A percentile compares a stretch with the other conserved stretches of the same genome.
Conservation (phyloP, 1,140 invertebrate genomes). For the Coptotermes formosanus region DNA sequence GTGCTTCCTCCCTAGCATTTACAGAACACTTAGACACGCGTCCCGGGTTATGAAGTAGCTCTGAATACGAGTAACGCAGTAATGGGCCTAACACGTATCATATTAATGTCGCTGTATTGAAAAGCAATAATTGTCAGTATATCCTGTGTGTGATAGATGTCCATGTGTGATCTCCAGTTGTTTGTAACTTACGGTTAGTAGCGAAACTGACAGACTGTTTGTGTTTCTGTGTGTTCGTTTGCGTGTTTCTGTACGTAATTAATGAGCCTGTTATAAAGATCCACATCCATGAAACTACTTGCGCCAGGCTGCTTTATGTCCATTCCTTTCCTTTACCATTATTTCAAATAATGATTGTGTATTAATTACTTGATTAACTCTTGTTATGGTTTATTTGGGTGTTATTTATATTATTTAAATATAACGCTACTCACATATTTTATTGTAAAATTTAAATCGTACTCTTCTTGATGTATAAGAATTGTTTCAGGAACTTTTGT, state of each 20-base stretch:
- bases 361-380: too few species aligned
- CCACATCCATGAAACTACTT: background rate
- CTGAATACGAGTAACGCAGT: background rate
- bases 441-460: too few species aligned
- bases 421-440: too few species aligned
- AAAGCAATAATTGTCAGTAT: constrained; percentile 21
- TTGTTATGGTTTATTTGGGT: too few species aligned
- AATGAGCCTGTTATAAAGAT: background rate
- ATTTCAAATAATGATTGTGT: too few species aligned
- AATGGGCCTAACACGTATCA: background rate
- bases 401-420: too few species aligned
- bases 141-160: background rate
- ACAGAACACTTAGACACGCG: background rate
- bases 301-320: background rate
- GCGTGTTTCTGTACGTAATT: background rate
- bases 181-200: background rate
- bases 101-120: constrained; percentile 2
- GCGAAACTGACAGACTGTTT: background rate
- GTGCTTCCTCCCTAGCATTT: too few species aligned
- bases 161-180: background rate
- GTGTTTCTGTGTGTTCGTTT: constrained; percentile 18
- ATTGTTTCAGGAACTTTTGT: too few species aligned
- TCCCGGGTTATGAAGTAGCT: background rate
- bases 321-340: background rate
- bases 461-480: too few species aligned